Conservation (phyloP, 1,140 invertebrate genomes). For the Aphaenogaster rudis region DNA sequence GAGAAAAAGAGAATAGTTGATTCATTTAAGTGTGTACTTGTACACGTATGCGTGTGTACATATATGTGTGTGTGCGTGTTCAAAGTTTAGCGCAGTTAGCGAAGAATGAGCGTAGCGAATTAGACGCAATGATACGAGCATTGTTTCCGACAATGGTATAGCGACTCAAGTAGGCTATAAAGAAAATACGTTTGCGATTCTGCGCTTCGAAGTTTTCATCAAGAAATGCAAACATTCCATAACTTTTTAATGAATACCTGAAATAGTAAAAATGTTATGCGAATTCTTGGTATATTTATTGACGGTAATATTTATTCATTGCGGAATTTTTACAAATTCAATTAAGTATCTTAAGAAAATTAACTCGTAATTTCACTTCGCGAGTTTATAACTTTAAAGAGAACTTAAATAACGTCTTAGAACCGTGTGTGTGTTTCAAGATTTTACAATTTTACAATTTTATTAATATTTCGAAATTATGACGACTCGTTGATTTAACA, state of each 20-base stretch:
- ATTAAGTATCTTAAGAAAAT: constrained; percentile 1
- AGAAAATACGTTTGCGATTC: constrained; percentile 4
- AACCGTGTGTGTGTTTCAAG: not conserved
- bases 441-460: not conserved
- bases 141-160: constrained; percentile 42
- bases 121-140: constrained; percentile 36
- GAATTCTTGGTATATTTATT: not conserved
- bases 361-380: not conserved
- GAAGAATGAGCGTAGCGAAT: constrained; percentile 19
- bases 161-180: constrained; percentile 24
- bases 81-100: constrained; percentile 20
- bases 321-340: not conserved
- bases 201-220: not conserved
- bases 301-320: not conserved
- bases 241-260: constrained; percentile 34
- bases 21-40: not conserved
- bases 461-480: not conserved
- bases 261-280: not conserved
- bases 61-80: not conserved
- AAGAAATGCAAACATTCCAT: constrained; percentile 13
- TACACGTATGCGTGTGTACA: not conserved
- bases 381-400: not conserved
- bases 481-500: not conserved
- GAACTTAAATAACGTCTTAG: not conserved
- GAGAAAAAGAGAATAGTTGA: not conserved